Conservation (phyloP, 2,113 vertebrate species). For the Mesembrinibis cayennensis region DNA sequence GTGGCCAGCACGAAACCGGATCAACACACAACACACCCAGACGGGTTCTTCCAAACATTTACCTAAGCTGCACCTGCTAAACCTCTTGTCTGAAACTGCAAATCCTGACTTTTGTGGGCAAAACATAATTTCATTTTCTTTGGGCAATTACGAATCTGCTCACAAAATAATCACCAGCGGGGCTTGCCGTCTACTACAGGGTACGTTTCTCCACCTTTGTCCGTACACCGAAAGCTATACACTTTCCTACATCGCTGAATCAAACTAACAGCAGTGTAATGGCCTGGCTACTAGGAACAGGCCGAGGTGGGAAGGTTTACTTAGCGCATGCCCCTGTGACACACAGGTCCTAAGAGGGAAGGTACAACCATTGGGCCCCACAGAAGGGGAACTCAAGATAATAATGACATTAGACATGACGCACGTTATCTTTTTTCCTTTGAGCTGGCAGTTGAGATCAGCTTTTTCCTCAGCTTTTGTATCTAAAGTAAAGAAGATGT, state of each 20-base stretch:
- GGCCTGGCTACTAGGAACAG: not conserved
- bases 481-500: not conserved
- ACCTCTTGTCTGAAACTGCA: not conserved
- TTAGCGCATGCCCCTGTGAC: not conserved
- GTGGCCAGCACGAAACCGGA: no score
- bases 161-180: not conserved
- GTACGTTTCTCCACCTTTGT: no score
- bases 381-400: not conserved
- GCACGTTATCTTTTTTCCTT: not conserved
- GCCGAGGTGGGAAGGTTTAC: not conserved
- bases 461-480: not conserved
- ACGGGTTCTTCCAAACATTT: not conserved
- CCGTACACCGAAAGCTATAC: not conserved
- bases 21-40: not conserved
- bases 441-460: no score
- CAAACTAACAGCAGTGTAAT: rapidly evolving
- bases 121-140: not conserved
- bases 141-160: not conserved
- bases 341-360: rapidly evolving
- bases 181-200: no score
- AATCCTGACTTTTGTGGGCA: not conserved
- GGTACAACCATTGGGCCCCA: not conserved
- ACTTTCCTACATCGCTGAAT: not conserved
- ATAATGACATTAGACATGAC: not conserved
- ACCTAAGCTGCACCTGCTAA: not conserved